These are phyloP conservation scores for Scaptomyza pallida DNA, from an alignment of 1,140 invertebrate species.

Conservation along the genomic window DNA sequence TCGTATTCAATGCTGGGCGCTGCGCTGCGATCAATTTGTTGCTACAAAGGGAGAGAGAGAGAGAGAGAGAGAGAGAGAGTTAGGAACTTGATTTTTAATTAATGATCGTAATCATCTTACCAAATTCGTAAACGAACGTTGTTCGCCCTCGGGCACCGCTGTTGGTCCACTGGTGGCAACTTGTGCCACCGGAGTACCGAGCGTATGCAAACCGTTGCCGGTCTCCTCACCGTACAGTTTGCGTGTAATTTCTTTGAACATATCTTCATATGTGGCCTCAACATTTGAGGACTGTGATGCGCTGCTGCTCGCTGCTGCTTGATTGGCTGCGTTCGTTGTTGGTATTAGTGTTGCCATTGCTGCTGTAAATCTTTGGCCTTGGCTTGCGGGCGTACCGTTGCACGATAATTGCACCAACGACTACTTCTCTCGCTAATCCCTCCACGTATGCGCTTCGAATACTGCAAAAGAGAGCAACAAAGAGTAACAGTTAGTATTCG, in stretches of 20 bases:
- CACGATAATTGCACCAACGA: conserved; percentile 46
- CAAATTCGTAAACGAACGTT: conserved; percentile 83
- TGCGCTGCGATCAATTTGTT: conserved; percentile 81
- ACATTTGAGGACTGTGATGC: conserved; percentile 80
- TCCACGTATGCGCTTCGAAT: conserved; percentile 62
- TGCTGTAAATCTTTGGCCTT: conserved; percentile 67
- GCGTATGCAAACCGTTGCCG: conserved; percentile 85
- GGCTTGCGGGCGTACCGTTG: conserved; percentile 58
- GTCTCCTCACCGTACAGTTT: conserved; percentile 95
- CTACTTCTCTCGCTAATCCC: conserved; percentile 69
- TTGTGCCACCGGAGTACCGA: conserved; percentile 83
- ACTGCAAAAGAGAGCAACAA: conserved; percentile 34
- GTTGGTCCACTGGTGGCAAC: conserved; percentile 83
- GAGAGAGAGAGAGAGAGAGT: no score
- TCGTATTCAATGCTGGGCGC: conserved; percentile 83
- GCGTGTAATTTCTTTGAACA: conserved; percentile 92
- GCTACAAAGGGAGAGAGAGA: conserved; percentile 37
- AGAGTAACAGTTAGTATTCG: conserved; percentile 52
- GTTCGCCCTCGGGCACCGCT: conserved; percentile 81
- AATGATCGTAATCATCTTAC: conserved; percentile 52
- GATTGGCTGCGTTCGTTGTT: conserved; percentile 69
- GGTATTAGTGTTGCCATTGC: conserved; percentile 84
- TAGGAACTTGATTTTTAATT: not conserved
- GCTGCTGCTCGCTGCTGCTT: conserved; percentile 69
- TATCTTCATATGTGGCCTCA: conserved; percentile 84